phyloP scores from a whole-genome alignment of 2,888 invertebrate genomes.

The Galerucella nymphaeae region DNA sequence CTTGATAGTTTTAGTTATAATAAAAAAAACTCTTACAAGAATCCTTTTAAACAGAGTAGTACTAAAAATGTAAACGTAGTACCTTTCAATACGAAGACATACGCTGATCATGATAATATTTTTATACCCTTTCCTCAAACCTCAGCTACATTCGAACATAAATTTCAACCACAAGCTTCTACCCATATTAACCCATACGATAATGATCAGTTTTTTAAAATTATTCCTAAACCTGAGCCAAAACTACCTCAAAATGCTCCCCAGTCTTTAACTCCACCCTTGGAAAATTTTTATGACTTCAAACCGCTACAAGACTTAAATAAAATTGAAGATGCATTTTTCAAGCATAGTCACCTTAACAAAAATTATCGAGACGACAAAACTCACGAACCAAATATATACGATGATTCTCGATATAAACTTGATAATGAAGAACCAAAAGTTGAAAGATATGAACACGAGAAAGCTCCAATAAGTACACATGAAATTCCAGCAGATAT shows the following conservation, averaged over 20 bases:
- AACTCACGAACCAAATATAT: constrained; percentile 48
- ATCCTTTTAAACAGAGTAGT: background rate
- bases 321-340: background rate
- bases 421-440: constrained; percentile 41
- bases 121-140: background rate
- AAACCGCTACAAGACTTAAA: background rate
- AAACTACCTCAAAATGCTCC: background rate
- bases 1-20: background rate
- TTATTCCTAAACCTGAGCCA: background rate
- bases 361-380: constrained; percentile 53
- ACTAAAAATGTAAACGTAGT: constrained; percentile 2
- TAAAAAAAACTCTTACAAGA: constrained; percentile 1
- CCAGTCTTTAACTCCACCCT: background rate
- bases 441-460: constrained; percentile 42
- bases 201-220: background rate
- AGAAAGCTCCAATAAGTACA: constrained; percentile 46
- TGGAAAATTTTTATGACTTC: background rate
- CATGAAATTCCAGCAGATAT: constrained; percentile 56
- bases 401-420: constrained; percentile 44
- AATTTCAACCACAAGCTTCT: background rate
- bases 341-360: constrained; percentile 29
- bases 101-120: background rate
- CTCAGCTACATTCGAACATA: background rate
- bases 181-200: background rate
- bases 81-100: constrained; percentile 16